Conservation (phyloP, 2,113 vertebrate genomes). For the Dendropsophus ebraccatus region DNA sequence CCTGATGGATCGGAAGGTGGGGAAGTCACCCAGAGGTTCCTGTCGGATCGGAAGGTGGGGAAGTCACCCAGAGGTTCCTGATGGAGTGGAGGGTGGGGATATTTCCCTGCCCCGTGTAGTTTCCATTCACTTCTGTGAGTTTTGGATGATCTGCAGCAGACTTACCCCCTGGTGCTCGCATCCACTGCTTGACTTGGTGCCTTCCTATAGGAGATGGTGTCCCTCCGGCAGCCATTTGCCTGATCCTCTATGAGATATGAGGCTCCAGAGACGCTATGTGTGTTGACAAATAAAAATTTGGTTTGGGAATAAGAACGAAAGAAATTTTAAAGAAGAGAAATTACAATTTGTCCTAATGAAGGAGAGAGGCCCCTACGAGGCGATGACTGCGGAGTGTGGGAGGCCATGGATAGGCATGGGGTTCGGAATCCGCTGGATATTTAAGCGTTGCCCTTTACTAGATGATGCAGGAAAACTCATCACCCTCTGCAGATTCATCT, state of each 20-base stretch:
- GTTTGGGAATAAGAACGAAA: neutral
- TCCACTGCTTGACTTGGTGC: too few species aligned
- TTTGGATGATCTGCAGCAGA: too few species aligned
- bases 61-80: too few species aligned
- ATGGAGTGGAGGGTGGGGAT: too few species aligned
- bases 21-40: too few species aligned
- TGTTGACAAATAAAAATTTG: neutral
- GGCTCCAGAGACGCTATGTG: neutral
- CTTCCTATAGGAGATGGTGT: too few species aligned
- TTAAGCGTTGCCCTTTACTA: slow-evolving; percentile 10
- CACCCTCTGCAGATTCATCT: slow-evolving; percentile 24
- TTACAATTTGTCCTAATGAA: slow-evolving; percentile 28
- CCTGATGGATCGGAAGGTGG: too few species aligned
- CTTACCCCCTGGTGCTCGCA: too few species aligned
- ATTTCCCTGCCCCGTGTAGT: neutral
- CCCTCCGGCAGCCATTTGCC: too few species aligned
- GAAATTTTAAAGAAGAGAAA: neutral
- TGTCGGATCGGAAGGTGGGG: too few species aligned
- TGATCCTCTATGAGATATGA: too few species aligned
- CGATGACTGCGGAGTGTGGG: neutral
- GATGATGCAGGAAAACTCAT: neutral
- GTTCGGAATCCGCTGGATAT: slow-evolving; percentile 5
- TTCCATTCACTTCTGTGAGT: too few species aligned
- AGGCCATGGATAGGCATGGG: slow-evolving; percentile 28
- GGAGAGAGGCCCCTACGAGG: slow-evolving; percentile 19